Percentiles rank a stretch among this genome's conserved stretches.
phyloP scores from a whole-genome alignment of 2,113 vertebrate species.

The Gadus chalcogrammus region DNA sequence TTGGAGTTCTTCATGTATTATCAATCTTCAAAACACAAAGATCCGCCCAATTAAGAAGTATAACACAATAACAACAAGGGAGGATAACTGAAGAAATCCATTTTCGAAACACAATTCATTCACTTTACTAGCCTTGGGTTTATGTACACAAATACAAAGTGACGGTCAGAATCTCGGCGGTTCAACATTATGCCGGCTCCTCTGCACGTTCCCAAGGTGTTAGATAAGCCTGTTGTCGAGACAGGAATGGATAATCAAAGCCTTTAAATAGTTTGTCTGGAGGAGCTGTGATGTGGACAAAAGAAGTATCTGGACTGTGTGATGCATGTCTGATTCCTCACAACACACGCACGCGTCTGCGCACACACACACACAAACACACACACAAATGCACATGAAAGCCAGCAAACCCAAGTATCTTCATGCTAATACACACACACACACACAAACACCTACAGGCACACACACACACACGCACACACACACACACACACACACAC shows the following conservation, averaged over 20 bases:
- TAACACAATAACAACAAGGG: no score
- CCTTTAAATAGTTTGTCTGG: slow-evolving; percentile 44
- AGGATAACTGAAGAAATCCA: no score
- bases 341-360: not conserved
- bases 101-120: no score
- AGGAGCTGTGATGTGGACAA: slow-evolving; percentile 30
- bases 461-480: slow-evolving; percentile 14
- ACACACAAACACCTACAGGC: slow-evolving; percentile 6
- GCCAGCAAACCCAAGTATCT: no score
- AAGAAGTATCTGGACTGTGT: slow-evolving; percentile 34
- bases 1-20: no score
- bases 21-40: no score
- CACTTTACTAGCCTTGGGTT: no score
- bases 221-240: slow-evolving; percentile 13
- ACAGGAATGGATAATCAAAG: slow-evolving; percentile 39
- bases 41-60: no score
- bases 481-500: not conserved
- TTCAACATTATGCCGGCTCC: no score
- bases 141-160: no score
- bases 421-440: not conserved
- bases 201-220: not conserved
- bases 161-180: no score
- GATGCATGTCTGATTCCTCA: slow-evolving; percentile 45
- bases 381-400: no score
- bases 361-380: not conserved